Conservation (phyloP, 2,888 invertebrate species). For the Ptilodon capucinus region DNA sequence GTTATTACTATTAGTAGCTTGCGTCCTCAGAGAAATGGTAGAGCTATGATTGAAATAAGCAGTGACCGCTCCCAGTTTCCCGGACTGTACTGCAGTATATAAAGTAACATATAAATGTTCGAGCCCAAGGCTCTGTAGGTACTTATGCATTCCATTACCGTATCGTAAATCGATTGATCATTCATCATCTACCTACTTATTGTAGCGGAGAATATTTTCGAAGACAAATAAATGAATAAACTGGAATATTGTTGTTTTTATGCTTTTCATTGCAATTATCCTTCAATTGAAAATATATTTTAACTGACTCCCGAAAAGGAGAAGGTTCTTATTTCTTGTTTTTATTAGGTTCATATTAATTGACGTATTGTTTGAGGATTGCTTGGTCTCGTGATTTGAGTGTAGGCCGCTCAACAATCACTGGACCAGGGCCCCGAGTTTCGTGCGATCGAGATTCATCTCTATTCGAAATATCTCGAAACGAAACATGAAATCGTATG, state of each 20-base stretch:
- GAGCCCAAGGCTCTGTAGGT: conserved; percentile 8
- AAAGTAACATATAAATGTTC: background rate
- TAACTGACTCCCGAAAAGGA: no score
- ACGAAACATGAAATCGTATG: no score
- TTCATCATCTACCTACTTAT: conserved; percentile 23
- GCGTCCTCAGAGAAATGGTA: no score
- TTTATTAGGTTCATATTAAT: no score
- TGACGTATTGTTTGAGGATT: no score
- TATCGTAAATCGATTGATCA: conserved; percentile 13
- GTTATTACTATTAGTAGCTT: no score
- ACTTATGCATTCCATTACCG: conserved; percentile 37
- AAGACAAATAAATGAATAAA: conserved; percentile 35
- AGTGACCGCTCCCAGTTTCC: background rate
- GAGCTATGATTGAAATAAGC: background rate
- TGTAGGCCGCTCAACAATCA: no score
- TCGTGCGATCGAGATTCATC: no score
- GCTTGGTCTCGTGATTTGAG: no score
- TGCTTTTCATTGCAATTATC: background rate
- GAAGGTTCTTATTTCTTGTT: no score
- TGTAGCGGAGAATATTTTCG: conserved; percentile 33
- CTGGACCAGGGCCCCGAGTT: no score
- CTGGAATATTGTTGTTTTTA: conserved; percentile 12
- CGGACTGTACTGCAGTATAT: background rate
- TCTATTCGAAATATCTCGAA: no score
- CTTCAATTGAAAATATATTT: background rate